Base-by-base conservation (phyloP, 2,888 invertebrate genomes). In the Cosmopolites sordidus region DNA sequence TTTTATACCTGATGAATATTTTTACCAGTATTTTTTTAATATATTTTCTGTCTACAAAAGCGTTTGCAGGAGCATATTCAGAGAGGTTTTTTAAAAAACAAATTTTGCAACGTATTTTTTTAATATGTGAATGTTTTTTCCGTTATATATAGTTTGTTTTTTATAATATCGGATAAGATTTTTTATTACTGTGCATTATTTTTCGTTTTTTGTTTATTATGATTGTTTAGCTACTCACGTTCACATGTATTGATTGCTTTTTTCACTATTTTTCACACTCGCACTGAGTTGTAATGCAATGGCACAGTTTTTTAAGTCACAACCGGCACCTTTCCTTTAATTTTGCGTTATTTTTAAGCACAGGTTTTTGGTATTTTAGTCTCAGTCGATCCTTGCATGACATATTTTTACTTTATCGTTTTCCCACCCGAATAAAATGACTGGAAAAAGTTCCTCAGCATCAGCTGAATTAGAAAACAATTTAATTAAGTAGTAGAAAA, bases 171-270 rank as follows among this genome's bases (percentile, higher is more conserved):
- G 66, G 62, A 65, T 61, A 66, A 60, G 49, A 63, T 66, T 66
- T 64, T 65, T 62, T 63, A 66, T 69, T 70, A 68, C 68, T 68
- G 66, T 14, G 15, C 37, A 14, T 45, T 40, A 40, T 40, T 45
- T 47, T 41, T 14, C 17, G 18, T 47, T 47, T 39, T 39, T 40
- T 12, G 29, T 56, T 55, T 43, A 44, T 50, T 51, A n/a, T 53
- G 51, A 43, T 50, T 57, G 48, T 45, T 69, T 73, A 73, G 73
- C 79, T 82, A 82, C 82, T 82, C 82, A 83, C 82, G 79, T 80
- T 81, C 82, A 83, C 82, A 82, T 82, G 82, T 83, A 82, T 81
- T 82, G 82, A 82, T 82, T 81, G 74, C 69, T 70, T 69, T 52
- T 50, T 46, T 44, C 39, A 54, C 69, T 43, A 67, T 66, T 69